phyloP scores from a whole-genome alignment of 2,113 vertebrate species.

The Oreochromis tanganicae region DNA sequence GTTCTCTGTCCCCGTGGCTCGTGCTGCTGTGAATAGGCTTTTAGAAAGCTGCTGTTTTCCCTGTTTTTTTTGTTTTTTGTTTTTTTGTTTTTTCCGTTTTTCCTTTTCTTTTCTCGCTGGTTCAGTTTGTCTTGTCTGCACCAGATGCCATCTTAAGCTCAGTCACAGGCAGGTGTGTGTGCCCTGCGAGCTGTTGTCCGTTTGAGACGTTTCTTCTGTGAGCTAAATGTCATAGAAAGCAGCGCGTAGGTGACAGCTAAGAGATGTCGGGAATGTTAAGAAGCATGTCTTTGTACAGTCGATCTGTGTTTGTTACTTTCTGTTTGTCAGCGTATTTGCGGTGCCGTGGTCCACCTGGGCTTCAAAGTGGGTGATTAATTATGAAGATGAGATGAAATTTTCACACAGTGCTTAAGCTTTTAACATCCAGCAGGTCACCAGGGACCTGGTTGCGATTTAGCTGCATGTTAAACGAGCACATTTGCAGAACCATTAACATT shows the following conservation, averaged over 20 bases:
- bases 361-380: neutral
- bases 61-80: neutral
- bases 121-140: neutral
- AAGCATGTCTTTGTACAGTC: neutral
- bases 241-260: neutral
- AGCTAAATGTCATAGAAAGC: slow-evolving; percentile 39
- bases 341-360: neutral
- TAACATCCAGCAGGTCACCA: neutral
- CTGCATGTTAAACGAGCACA: neutral
- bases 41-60: slow-evolving; percentile 23
- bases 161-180: neutral
- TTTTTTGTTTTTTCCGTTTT: neutral
- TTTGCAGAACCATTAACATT: neutral
- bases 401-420: neutral
- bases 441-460: neutral
- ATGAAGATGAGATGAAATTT: neutral
- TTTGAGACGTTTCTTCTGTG: neutral
- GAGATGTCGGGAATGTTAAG: slow-evolving; percentile 35
- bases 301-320: neutral
- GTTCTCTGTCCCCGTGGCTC: slow-evolving; percentile 47
- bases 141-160: slow-evolving; percentile 3
- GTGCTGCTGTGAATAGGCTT: slow-evolving; percentile 55
- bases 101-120: neutral
- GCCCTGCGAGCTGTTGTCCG: neutral
- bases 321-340: slow-evolving; percentile 9